A percentile compares a stretch with the other conserved stretches of the same genome.
Conservation (phyloP, 2,888 invertebrate species). For the Diaprepes abbreviatus region DNA sequence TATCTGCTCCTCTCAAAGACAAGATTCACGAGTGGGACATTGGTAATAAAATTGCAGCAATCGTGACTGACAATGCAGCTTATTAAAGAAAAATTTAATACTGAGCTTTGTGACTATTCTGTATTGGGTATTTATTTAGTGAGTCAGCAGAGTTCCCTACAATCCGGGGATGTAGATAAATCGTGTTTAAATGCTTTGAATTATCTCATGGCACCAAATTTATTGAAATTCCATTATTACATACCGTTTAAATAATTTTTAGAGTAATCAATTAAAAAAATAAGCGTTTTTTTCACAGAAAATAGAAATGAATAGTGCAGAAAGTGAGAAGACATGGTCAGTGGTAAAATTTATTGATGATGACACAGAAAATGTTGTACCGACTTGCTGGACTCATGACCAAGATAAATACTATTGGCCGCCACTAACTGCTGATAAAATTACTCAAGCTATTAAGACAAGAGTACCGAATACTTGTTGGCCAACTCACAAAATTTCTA, state of each 20-base stretch:
- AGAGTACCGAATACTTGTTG: constrained; percentile 18
- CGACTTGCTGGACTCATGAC: constrained; percentile 33
- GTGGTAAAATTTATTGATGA: constrained; percentile 33
- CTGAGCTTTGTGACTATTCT: constrained; percentile 35
- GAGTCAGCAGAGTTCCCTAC: constrained; percentile 2
- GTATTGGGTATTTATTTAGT: constrained; percentile 33
- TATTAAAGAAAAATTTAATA: constrained; percentile 31
- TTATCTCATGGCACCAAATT: constrained; percentile 21
- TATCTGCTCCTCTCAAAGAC: no score
- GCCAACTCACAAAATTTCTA: constrained; percentile 26
- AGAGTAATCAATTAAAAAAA: no score
- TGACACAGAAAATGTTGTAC: constrained; percentile 35
- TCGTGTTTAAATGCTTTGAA: constrained; percentile 25
- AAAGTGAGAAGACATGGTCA: constrained; percentile 15
- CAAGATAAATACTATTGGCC: constrained; percentile 37
- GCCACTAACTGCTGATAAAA: constrained; percentile 20
- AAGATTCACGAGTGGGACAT: no score
- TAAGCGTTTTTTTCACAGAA: no score
- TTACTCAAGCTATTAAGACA: constrained; percentile 23
- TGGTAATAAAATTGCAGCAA: no score
- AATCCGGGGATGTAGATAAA: constrained; percentile 20
- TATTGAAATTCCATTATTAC: constrained; percentile 25
- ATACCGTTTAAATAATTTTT: constrained; percentile 10
- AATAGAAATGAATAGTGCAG: background rate
- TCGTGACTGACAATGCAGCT: no score